Conservation (phyloP, 1,140 invertebrate genomes). For the Tetragnatha versicolor region DNA sequence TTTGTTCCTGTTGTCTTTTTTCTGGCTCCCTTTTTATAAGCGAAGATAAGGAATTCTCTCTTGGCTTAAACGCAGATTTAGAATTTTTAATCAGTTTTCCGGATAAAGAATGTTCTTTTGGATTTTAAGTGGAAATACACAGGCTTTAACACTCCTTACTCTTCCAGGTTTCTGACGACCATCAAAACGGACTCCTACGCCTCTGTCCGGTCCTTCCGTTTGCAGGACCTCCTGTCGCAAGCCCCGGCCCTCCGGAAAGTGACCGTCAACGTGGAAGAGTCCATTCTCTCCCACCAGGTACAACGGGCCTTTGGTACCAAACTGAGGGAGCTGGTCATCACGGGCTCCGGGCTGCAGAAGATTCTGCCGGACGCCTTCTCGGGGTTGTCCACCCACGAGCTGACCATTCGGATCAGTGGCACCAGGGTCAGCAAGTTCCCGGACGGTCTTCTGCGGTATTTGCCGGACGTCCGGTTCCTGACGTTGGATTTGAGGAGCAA, state of each 20-base stretch:
- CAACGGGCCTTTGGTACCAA: slow-evolving; percentile 58
- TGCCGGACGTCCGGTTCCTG: slow-evolving; percentile 56
- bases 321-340: slow-evolving; percentile 56
- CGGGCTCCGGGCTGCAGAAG: slow-evolving; percentile 51
- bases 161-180: slow-evolving; percentile 45
- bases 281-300: slow-evolving; percentile 57
- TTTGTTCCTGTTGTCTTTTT: too few species aligned
- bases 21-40: too few species aligned
- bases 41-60: too few species aligned
- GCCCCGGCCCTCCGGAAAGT: slow-evolving; percentile 43
- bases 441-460: slow-evolving; percentile 52
- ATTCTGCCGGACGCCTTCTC: slow-evolving; percentile 58
- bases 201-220: slow-evolving; percentile 57
- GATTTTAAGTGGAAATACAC: background rate
- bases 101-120: background rate
- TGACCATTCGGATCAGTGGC: slow-evolving; percentile 54
- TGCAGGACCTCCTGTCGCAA: slow-evolving; percentile 56
- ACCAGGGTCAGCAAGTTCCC: slow-evolving; percentile 56
- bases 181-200: slow-evolving; percentile 57
- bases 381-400: slow-evolving; percentile 56
- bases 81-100: background rate
- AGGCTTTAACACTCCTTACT: background rate
- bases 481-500: slow-evolving; percentile 57
- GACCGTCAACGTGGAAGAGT: slow-evolving; percentile 55
- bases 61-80: too few species aligned